Evolutionary conservation across 2,797 vertebrate species (phyloP).

Genomic region (Capromys pilorides): DNA sequence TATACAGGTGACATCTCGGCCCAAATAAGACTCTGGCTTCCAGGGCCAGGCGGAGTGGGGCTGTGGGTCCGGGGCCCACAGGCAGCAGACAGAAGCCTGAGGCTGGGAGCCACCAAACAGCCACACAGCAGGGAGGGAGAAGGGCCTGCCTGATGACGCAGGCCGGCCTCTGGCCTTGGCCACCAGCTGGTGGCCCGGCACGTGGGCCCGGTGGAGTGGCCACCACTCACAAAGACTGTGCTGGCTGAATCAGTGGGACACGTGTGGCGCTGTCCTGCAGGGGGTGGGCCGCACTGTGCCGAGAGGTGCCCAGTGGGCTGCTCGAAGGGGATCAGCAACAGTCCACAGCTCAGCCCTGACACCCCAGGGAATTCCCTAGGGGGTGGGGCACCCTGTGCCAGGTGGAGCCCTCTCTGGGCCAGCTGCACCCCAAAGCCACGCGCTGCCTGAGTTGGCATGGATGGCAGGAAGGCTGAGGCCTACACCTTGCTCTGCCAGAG

Average conservation of each 20-base stretch:
- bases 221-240: not conserved
- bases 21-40: fast-evolving
- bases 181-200: fast-evolving
- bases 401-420: not conserved
- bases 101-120: fast-evolving
- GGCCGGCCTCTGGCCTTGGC: not conserved
- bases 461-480: not conserved
- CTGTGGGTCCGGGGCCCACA: fast-evolving
- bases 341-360: not conserved
- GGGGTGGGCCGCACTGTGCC: not conserved
- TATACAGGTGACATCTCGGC: too few species aligned
- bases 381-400: not conserved
- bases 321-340: not conserved
- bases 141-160: fast-evolving
- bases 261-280: not conserved
- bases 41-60: fast-evolving
- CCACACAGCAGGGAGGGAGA: fast-evolving
- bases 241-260: fast-evolving
- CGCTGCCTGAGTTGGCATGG: not conserved
- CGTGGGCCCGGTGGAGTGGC: fast-evolving
- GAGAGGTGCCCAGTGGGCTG: too few species aligned
- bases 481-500: not conserved
- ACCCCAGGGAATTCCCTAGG: not conserved
- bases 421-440: not conserved
- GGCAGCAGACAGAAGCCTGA: fast-evolving